These are phyloP conservation scores for Tetramorium alpestre DNA, from an alignment of 1,140 invertebrate genomes.

Conservation along the genomic window DNA sequence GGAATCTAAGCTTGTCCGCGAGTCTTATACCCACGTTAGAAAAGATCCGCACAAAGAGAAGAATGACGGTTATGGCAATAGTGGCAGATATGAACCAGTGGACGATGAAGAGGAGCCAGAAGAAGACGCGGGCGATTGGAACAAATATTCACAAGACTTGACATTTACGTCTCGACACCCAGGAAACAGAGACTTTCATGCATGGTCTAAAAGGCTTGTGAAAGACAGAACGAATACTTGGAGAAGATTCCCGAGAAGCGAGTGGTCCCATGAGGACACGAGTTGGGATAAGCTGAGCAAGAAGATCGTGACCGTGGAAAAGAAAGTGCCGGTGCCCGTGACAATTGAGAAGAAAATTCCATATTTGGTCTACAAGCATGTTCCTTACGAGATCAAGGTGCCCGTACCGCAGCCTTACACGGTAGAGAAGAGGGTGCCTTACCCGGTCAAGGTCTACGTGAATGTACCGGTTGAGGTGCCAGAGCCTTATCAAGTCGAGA, in stretches of 20 bases:
- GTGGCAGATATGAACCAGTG: background rate
- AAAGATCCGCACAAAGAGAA: conserved; percentile 65
- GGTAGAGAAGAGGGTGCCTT: conserved; percentile 84
- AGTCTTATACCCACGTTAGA: conserved; percentile 78
- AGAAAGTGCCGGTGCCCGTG: conserved; percentile 89
- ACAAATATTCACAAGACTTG: background rate
- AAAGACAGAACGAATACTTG: background rate
- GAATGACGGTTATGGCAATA: background rate
- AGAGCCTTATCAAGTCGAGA: conserved; percentile 88
- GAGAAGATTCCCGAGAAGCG: conserved; percentile 51
- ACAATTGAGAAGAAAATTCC: conserved; percentile 88
- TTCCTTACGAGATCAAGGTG: conserved; percentile 87
- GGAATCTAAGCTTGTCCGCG: conserved; percentile 79
- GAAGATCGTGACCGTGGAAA: conserved; percentile 86
- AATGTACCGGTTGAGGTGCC: conserved; percentile 81
- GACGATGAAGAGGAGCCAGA: background rate
- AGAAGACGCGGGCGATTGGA: conserved; percentile 45
- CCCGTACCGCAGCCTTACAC: conserved; percentile 86
- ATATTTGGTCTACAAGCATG: conserved; percentile 86
- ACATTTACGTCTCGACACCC: background rate
- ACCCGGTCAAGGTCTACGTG: conserved; percentile 79
- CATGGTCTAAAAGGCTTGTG: background rate
- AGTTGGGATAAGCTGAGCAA: conserved; percentile 21
- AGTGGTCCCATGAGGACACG: background rate
- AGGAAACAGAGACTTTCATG: background rate